Evolutionary conservation across 2,888 invertebrate species (phyloP).

Genomic region (Eremobia ochroleuca): DNA sequence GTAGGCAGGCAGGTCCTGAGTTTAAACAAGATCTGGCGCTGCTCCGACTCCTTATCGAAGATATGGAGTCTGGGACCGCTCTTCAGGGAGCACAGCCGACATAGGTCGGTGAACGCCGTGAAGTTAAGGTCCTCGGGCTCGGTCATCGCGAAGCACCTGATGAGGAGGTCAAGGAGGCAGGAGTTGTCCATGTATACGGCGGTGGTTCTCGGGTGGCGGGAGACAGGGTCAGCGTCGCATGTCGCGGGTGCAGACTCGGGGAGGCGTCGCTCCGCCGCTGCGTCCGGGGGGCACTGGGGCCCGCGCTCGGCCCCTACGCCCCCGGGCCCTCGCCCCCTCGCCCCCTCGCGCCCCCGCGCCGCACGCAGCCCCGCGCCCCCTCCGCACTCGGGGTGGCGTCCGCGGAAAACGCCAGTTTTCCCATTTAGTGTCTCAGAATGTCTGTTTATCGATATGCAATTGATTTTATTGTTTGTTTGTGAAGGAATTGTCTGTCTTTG

Average conservation of each 20-base stretch:
- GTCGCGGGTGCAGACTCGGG: slow-evolving; percentile 86
- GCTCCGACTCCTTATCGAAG: slow-evolving; percentile 94
- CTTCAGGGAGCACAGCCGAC: slow-evolving; percentile 93
- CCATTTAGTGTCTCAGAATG: slow-evolving; percentile 83
- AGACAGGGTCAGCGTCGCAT: slow-evolving; percentile 87
- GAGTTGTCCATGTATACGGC: slow-evolving; percentile 91
- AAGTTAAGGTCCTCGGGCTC: slow-evolving; percentile 93
- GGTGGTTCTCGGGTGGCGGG: slow-evolving; percentile 87
- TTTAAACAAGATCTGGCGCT: slow-evolving; percentile 93
- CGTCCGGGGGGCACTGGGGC: slow-evolving; percentile 89
- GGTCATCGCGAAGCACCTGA: slow-evolving; percentile 92
- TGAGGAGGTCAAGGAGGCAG: slow-evolving; percentile 91
- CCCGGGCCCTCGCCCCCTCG: slow-evolving; percentile 66
- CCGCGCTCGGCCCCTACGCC: slow-evolving; percentile 72
- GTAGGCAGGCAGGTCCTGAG: slow-evolving; percentile 93
- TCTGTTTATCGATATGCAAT: slow-evolving; percentile 77
- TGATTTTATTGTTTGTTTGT: slow-evolving; percentile 73
- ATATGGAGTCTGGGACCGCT: slow-evolving; percentile 93
- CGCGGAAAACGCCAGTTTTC: slow-evolving; percentile 89
- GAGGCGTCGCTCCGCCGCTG: slow-evolving; percentile 90
- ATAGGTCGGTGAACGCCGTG: slow-evolving; percentile 93
- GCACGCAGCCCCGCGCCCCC: slow-evolving; percentile 72
- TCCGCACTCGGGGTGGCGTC: slow-evolving; percentile 76
- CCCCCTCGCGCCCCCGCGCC: slow-evolving; percentile 71
- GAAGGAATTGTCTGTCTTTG: slow-evolving; percentile 15